Evolutionary conservation across 2,113 vertebrate genomes (phyloP).

Genomic region (Otocyon megalotis): DNA sequence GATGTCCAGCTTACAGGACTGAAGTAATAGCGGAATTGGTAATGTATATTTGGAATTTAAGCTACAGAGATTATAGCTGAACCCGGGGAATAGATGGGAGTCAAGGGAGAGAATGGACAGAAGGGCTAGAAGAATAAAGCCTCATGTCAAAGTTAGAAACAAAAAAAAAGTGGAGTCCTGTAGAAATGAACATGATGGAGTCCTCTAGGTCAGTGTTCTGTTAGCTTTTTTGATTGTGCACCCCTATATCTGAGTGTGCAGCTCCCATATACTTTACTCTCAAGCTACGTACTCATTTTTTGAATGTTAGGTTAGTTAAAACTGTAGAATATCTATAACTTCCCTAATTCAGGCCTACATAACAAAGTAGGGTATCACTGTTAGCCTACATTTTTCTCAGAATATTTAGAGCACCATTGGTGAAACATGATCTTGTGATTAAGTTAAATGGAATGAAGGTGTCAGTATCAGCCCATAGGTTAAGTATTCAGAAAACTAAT

Average conservation of each 20-base stretch:
- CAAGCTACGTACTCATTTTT: conserved; percentile 29
- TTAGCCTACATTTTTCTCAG: conserved; percentile 31
- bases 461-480: background rate
- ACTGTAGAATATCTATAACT: conserved; percentile 20
- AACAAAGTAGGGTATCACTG: background rate
- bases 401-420: background rate
- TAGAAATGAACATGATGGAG: background rate
- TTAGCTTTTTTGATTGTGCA: background rate
- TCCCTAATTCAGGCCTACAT: background rate
- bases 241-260: background rate
- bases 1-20: background rate
- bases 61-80: conserved; percentile 38
- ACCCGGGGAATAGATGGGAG: background rate
- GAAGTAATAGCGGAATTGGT: conserved; percentile 16
- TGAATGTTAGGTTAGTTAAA: conserved; percentile 52
- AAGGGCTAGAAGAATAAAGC: background rate
- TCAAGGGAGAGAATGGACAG: conserved; percentile 6
- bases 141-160: conserved; percentile 8
- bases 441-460: conserved; percentile 21
- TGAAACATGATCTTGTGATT: background rate
- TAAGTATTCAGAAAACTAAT: conserved; percentile 58
- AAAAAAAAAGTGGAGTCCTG: conserved; percentile 14
- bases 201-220: background rate
- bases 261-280: background rate
- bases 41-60: conserved; percentile 58